phyloP scores from a whole-genome alignment of 2,888 invertebrate genomes.

The Sinopyrophorus schimmeli region DNA sequence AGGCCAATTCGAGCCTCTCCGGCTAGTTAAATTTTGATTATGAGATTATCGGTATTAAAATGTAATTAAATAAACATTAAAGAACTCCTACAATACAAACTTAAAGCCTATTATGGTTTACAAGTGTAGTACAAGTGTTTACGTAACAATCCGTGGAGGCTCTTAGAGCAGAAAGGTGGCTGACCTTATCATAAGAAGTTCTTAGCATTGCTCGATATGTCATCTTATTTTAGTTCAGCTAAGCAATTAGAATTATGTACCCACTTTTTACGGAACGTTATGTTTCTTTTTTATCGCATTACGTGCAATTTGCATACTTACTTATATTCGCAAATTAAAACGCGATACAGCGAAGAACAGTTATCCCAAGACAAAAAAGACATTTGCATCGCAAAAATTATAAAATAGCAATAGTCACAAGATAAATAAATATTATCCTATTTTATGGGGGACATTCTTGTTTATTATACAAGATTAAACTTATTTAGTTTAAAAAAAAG shows the following conservation, averaged over 20 bases:
- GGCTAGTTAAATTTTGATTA: too few species aligned
- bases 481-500: background rate
- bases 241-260: slow-evolving; percentile 9
- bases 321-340: slow-evolving; percentile 4
- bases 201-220: slow-evolving; percentile 12
- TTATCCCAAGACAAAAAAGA: too few species aligned
- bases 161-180: slow-evolving; percentile 29
- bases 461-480: background rate
- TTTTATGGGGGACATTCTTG: too few species aligned
- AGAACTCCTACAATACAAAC: too few species aligned
- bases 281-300: background rate
- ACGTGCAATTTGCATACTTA: slow-evolving; percentile 7
- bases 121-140: slow-evolving; percentile 3
- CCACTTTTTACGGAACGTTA: background rate
- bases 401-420: too few species aligned
- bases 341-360: slow-evolving; percentile 1
- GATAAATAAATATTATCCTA: too few species aligned
- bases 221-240: slow-evolving; percentile 14
- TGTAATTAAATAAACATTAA: too few species aligned
- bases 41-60: too few species aligned
- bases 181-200: slow-evolving; percentile 19
- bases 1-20: too few species aligned
- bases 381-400: too few species aligned
- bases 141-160: slow-evolving; percentile 1
- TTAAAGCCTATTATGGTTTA: slow-evolving; percentile 1